Evolutionary conservation across 2,113 vertebrate genomes (phyloP).

Genomic region (Peromyscus californicus): DNA sequence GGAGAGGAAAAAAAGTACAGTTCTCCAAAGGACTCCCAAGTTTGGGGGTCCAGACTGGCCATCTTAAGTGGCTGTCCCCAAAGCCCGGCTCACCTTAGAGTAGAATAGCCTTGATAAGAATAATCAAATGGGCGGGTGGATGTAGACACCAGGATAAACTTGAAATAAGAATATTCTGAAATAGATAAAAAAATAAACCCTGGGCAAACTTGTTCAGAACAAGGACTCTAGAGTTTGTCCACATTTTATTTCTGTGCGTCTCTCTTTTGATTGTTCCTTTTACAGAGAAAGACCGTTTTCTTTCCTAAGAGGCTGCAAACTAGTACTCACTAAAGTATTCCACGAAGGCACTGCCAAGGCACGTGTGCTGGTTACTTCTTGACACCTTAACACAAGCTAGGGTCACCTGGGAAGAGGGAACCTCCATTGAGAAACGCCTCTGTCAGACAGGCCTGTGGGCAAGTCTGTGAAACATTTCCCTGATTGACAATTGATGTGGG

Average conservation of each 20-base stretch:
- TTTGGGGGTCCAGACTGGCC: neutral
- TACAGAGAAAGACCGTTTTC: neutral
- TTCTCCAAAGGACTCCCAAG: neutral
- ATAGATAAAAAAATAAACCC: constrained; percentile 24
- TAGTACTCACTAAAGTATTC: neutral
- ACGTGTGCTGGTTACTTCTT: neutral
- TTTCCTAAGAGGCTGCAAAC: neutral
- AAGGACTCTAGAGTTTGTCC: constrained; percentile 1
- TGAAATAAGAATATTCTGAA: constrained; percentile 48
- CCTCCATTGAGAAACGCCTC: neutral
- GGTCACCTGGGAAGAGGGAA: neutral
- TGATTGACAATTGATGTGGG: neutral
- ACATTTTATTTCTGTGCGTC: constrained; percentile 18
- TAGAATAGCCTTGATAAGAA: constrained; percentile 6
- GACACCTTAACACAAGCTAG: neutral
- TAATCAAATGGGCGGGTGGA: neutral
- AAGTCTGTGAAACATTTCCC: neutral
- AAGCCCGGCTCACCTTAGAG: neutral
- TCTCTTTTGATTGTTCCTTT: constrained; percentile 16
- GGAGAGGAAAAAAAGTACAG: neutral
- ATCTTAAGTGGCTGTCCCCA: neutral
- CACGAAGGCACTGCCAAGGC: constrained; percentile 44
- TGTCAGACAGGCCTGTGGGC: neutral
- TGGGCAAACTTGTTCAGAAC: neutral
- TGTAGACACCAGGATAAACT: neutral